Evolutionary conservation across 1,140 invertebrate genomes (phyloP).

Genomic region (Notospermus geniculatus): DNA sequence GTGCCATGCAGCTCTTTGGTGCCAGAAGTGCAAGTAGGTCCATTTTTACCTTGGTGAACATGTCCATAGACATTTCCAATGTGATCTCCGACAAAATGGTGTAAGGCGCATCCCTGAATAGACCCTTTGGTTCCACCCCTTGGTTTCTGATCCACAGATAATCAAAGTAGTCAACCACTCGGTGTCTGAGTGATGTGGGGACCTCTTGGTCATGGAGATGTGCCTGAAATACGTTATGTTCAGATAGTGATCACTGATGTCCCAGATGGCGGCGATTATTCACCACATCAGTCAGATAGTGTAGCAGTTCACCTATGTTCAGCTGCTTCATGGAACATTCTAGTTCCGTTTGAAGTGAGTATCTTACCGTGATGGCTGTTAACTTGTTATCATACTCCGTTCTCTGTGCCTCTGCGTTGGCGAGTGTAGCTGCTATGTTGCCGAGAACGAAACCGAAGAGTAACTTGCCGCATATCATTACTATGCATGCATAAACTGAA

Average conservation of each 20-base stretch:
- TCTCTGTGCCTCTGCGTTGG: constrained; percentile 3
- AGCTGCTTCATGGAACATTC: no score
- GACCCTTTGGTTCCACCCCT: not conserved
- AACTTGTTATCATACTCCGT: not conserved
- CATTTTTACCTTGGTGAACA: constrained; percentile 3
- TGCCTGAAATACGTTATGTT: not conserved
- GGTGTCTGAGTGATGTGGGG: not conserved
- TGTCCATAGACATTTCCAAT: not conserved
- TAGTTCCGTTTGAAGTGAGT: not conserved
- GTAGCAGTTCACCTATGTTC: no score
- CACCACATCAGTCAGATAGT: not conserved
- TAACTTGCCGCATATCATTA: constrained; percentile 1
- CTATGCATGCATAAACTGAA: not conserved
- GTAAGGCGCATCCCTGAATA: constrained; percentile 2
- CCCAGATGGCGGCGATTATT: not conserved
- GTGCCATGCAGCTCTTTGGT: no score
- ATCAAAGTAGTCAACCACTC: constrained; percentile 1
- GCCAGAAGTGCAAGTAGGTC: no score
- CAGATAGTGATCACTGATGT: not conserved
- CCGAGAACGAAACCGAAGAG: constrained; percentile 3
- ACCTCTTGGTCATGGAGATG: not conserved
- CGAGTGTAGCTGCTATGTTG: not conserved
- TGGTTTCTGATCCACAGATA: not conserved
- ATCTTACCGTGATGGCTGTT: not conserved
- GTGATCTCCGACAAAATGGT: not conserved